Percentiles rank a stretch among this genome's conserved stretches.
These are phyloP conservation scores for Biston stratarius DNA, from an alignment of 2,888 invertebrate species.

Conservation along the genomic window DNA sequence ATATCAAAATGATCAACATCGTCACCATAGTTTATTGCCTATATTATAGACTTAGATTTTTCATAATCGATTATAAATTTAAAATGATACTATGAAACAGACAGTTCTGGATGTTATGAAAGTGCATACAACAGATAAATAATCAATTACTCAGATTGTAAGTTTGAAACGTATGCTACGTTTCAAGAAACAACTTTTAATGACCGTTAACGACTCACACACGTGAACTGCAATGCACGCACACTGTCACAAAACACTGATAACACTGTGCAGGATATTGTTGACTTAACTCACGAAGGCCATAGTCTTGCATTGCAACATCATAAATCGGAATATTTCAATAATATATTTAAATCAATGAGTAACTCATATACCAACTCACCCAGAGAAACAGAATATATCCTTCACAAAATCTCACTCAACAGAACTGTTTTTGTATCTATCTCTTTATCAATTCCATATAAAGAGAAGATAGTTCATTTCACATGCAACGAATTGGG, in stretches of 20 bases:
- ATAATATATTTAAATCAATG: slow-evolving; percentile 27
- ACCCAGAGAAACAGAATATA: slow-evolving; percentile 57
- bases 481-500: slow-evolving; percentile 48
- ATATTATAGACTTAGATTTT: neutral
- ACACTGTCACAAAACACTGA: slow-evolving; percentile 35
- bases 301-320: slow-evolving; percentile 30
- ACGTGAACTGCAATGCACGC: slow-evolving; percentile 28
- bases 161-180: neutral
- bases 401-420: slow-evolving; percentile 57
- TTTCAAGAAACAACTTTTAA: slow-evolving; percentile 10
- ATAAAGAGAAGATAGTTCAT: slow-evolving; percentile 78
- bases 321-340: slow-evolving; percentile 32
- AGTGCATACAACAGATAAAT: neutral
- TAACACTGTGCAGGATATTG: slow-evolving; percentile 40
- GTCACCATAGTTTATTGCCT: neutral
- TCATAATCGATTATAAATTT: no score
- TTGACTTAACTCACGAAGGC: slow-evolving; percentile 41
- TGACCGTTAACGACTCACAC: slow-evolving; percentile 24
- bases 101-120: neutral
- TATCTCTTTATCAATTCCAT: slow-evolving; percentile 70
- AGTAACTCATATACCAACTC: slow-evolving; percentile 42
- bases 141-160: neutral
- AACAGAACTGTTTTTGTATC: slow-evolving; percentile 65
- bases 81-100: no score
- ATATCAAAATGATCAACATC: neutral